Percentiles rank a stretch among this genome's conserved stretches.
Evolutionary conservation across 2,888 invertebrate genomes (phyloP).

Genomic region (Synergus itoensis): DNA sequence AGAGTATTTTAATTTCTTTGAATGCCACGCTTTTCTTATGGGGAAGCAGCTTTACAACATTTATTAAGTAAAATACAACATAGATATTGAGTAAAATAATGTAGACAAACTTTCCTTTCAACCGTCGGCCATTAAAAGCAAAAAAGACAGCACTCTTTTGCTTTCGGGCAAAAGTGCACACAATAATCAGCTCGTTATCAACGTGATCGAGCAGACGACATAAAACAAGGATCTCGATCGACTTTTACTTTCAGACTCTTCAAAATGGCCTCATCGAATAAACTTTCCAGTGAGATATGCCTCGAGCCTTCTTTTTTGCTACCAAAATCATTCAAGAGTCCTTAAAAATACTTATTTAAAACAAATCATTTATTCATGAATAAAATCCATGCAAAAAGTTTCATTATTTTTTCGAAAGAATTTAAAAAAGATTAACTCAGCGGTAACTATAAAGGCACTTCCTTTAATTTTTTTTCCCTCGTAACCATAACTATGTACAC

Average conservation of each 20-base stretch:
- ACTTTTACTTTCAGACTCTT: constrained; percentile 16
- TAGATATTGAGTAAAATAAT: not conserved
- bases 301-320: not conserved
- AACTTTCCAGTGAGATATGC: not conserved
- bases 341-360: too few species aligned
- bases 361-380: too few species aligned
- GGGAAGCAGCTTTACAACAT: not conserved
- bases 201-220: not conserved
- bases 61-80: too few species aligned
- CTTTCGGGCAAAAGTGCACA: not conserved
- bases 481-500: not conserved
- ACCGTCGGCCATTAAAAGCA: not conserved
- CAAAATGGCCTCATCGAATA: not conserved
- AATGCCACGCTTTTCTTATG: constrained; percentile 1
- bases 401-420: not conserved
- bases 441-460: not conserved
- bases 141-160: constrained; percentile 6
- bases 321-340: not conserved
- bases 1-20: constrained; percentile 27
- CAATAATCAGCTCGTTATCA: constrained; percentile 34
- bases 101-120: constrained; percentile 13
- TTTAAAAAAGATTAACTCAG: not conserved
- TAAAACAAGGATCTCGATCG: constrained; percentile 1
- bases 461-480: constrained; percentile 9
- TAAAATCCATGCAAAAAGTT: not conserved